Evolutionary conservation across 2,113 vertebrate species (phyloP).

Genomic region (Cyanocitta stelleri): DNA sequence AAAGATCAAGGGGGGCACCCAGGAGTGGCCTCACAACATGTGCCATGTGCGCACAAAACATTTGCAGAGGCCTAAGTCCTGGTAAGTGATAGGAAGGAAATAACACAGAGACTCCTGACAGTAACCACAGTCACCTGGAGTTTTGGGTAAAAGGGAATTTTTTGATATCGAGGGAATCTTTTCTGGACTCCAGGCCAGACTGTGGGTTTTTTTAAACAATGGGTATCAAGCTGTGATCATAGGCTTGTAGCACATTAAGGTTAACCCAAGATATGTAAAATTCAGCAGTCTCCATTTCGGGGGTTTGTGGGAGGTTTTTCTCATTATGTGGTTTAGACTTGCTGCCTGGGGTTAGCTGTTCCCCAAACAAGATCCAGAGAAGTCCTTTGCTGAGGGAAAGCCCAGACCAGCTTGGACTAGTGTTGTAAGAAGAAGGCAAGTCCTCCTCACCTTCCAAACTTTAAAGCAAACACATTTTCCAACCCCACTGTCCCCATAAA

Average conservation of each 20-base stretch:
- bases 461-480: neutral
- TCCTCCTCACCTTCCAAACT: neutral
- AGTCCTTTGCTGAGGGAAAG: neutral
- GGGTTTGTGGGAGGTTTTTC: conserved; percentile 14
- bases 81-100: neutral
- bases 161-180: neutral
- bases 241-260: neutral
- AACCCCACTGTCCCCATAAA: neutral
- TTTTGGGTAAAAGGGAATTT: neutral
- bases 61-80: neutral
- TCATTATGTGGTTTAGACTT: neutral
- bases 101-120: neutral
- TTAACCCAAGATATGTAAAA: conserved; percentile 24
- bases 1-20: neutral
- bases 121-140: neutral
- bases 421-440: neutral
- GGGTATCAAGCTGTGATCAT: neutral
- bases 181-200: neutral
- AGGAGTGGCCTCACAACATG: neutral
- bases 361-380: neutral
- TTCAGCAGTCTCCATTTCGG: neutral
- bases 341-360: neutral
- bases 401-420: neutral
- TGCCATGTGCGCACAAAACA: neutral
- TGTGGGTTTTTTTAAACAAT: neutral